Conservation (phyloP, 2,888 invertebrate species). For the Cryptocephalus moraei region DNA sequence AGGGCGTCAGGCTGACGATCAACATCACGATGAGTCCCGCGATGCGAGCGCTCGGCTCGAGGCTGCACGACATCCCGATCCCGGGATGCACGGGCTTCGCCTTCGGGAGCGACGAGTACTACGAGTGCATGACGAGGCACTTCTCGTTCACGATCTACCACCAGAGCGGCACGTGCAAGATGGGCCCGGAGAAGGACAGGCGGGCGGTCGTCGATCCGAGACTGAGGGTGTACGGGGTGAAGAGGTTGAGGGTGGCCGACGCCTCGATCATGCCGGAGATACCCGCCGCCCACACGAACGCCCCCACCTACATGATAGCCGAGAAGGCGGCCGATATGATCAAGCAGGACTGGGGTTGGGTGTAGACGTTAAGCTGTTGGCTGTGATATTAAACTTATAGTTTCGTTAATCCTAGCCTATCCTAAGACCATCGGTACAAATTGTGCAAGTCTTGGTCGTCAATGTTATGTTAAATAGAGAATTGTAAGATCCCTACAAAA, state of each 20-base stretch:
- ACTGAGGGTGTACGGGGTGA: slow-evolving; percentile 54
- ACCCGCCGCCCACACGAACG: slow-evolving; percentile 67
- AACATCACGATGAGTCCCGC: slow-evolving; percentile 48
- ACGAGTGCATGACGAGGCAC: slow-evolving; percentile 56
- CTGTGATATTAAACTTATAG: too few relatives aligned
- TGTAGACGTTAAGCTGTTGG: too few relatives aligned
- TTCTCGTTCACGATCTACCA: slow-evolving; percentile 63
- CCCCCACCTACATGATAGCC: slow-evolving; percentile 70
- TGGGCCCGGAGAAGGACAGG: slow-evolving; percentile 48
- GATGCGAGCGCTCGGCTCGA: slow-evolving; percentile 43
- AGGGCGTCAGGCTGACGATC: slow-evolving; percentile 51
- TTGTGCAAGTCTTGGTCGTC: too few relatives aligned
- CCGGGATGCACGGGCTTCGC: slow-evolving; percentile 47
- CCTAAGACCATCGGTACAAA: too few relatives aligned
- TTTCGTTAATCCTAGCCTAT: too few relatives aligned
- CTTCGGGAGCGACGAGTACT: slow-evolving; percentile 58
- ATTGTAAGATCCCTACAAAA: too few relatives aligned
- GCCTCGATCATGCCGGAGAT: slow-evolving; percentile 73
- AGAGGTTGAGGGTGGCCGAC: slow-evolving; percentile 61
- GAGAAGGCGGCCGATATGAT: slow-evolving; percentile 68
- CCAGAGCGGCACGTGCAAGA: slow-evolving; percentile 56
- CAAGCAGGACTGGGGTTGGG: slow-evolving; percentile 42
- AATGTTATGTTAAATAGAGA: too few relatives aligned
- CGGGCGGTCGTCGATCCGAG: slow-evolving; percentile 54
- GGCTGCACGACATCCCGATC: slow-evolving; percentile 49